Evolutionary conservation across 64 coral and sea anemone species (phyloP).

Genomic region (Catalaphyllia jardinei): DNA sequence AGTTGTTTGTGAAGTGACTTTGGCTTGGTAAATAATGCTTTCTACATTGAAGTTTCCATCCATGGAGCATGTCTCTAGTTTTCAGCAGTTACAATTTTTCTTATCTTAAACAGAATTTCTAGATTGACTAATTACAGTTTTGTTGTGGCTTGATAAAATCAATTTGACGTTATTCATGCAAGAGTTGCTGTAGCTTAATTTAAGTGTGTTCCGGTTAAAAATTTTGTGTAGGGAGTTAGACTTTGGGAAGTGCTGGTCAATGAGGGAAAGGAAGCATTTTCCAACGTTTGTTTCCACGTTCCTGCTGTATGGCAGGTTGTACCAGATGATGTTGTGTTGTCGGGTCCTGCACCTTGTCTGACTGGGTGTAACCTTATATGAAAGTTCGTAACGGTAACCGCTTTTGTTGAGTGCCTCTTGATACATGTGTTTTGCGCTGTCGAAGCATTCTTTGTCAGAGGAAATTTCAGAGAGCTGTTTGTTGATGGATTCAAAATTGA

Average conservation of each 20-base stretch:
- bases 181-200: constrained; percentile 2
- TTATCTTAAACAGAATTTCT: neutral
- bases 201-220: constrained; percentile 36
- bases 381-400: too few relatives aligned
- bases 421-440: too few relatives aligned
- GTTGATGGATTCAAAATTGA: too few relatives aligned
- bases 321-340: too few relatives aligned
- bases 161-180: too few relatives aligned
- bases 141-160: neutral
- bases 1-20: neutral
- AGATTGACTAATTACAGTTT: neutral
- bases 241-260: constrained; percentile 17
- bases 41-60: neutral
- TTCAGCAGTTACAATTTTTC: neutral
- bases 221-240: neutral
- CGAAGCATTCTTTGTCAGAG: too few relatives aligned
- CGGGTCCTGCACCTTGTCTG: too few relatives aligned
- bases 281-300: too few relatives aligned
- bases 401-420: too few relatives aligned
- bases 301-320: too few relatives aligned
- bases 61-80: neutral
- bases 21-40: neutral
- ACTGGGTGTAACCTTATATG: too few relatives aligned
- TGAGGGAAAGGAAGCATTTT: constrained; percentile 28
- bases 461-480: too few relatives aligned